phyloP scores from a whole-genome alignment of 2,888 invertebrate genomes.

The Argyra leucocephala region DNA sequence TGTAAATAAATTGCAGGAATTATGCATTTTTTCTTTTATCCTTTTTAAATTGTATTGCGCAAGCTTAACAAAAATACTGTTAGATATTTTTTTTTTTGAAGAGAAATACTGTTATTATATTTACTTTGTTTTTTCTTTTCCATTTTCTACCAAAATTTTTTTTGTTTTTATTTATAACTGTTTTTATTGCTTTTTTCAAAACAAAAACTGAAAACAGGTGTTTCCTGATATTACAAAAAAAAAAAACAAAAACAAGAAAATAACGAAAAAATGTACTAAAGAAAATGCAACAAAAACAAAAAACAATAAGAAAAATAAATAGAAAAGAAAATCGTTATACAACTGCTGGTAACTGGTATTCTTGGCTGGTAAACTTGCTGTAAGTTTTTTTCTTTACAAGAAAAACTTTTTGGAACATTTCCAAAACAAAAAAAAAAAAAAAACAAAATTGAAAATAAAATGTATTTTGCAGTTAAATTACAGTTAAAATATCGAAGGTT shows the following conservation, averaged over 20 bases:
- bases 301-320: not conserved
- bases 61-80: too few relatives aligned
- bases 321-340: not conserved
- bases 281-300: not conserved
- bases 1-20: too few relatives aligned
- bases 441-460: too few relatives aligned
- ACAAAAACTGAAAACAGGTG: constrained; percentile 1
- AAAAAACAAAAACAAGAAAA: not conserved
- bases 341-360: not conserved
- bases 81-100: too few relatives aligned
- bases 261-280: not conserved
- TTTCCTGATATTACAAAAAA: not conserved
- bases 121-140: not conserved
- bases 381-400: not conserved
- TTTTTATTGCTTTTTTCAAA: constrained; percentile 2
- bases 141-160: not conserved
- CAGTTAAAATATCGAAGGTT: not conserved
- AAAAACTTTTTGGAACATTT: not conserved
- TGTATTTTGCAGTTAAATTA: too few relatives aligned
- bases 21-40: too few relatives aligned
- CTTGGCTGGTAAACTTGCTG: not conserved
- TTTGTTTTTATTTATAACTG: not conserved
- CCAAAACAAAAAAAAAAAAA: not conserved
- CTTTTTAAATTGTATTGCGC: too few relatives aligned
- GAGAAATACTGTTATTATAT: too few relatives aligned